These are phyloP conservation scores for Hyles lineata DNA, from an alignment of 2,888 invertebrate genomes.

Conservation along the genomic window DNA sequence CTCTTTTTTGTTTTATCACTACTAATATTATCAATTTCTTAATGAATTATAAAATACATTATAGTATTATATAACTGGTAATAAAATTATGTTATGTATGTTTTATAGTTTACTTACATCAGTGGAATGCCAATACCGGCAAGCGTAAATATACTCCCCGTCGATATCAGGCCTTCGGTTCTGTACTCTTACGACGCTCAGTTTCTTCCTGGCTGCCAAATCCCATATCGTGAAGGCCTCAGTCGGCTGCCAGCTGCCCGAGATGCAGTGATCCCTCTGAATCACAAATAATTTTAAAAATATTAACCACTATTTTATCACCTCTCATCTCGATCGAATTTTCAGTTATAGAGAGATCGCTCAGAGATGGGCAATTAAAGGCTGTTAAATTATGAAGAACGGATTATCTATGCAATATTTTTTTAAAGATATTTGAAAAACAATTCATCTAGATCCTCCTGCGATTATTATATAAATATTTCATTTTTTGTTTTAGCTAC, in stretches of 20 bases:
- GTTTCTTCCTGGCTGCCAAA: conserved; percentile 73
- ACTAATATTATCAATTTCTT: too few relatives aligned
- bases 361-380: too few relatives aligned
- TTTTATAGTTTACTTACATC: conserved; percentile 50
- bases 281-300: conserved; percentile 24
- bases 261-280: conserved; percentile 79
- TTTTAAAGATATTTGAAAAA: too few relatives aligned
- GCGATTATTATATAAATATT: too few relatives aligned
- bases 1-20: background rate
- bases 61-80: background rate
- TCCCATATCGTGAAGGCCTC: conserved; percentile 85
- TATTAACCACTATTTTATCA: too few relatives aligned
- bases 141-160: conserved; percentile 85
- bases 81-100: background rate
- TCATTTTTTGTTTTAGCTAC: too few relatives aligned
- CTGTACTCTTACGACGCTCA: conserved; percentile 74
- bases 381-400: too few relatives aligned
- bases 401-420: too few relatives aligned
- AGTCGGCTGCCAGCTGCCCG: conserved; percentile 84
- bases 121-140: conserved; percentile 78
- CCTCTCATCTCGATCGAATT: too few relatives aligned
- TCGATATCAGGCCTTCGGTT: conserved; percentile 81
- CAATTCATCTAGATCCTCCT: too few relatives aligned
- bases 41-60: too few relatives aligned
- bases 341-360: too few relatives aligned